Conservation (phyloP, 2,888 invertebrate species). For the Hirtodrosophila confusa region DNA sequence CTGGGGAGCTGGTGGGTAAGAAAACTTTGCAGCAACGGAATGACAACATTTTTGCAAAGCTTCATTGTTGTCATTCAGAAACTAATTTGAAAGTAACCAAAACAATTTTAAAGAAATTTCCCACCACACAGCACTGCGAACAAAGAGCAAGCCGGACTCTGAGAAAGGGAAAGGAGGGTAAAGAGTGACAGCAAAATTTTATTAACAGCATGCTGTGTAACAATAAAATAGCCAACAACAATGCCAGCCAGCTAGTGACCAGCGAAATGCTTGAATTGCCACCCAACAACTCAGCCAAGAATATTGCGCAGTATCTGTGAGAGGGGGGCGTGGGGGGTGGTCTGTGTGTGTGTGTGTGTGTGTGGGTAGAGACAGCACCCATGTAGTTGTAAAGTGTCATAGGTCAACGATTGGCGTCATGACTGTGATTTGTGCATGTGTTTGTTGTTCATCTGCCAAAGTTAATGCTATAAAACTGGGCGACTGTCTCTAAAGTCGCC, state of each 20-base stretch:
- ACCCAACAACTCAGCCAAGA: constrained; percentile 48
- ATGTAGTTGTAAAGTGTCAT: constrained; percentile 56
- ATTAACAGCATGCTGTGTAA: constrained; percentile 76
- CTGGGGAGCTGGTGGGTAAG: constrained; percentile 19
- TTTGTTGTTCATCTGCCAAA: constrained; percentile 18
- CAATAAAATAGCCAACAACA: constrained; percentile 61
- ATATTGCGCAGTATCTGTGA: constrained; percentile 27
- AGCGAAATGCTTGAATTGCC: constrained; percentile 47
- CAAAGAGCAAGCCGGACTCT: constrained; percentile 24
- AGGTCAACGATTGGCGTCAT: constrained; percentile 69
- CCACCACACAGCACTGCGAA: constrained; percentile 64
- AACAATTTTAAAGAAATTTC: constrained; percentile 81
- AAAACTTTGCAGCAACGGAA: constrained; percentile 78
- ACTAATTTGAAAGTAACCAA: constrained; percentile 82
- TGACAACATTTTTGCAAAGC: constrained; percentile 81
- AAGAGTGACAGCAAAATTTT: constrained; percentile 72
- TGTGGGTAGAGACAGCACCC: constrained; percentile 12
- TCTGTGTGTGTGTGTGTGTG: neutral
- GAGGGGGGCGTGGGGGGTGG: neutral
- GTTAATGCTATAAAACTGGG: constrained; percentile 58
- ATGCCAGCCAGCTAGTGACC: constrained; percentile 37
- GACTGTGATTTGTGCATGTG: constrained; percentile 66
- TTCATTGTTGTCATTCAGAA: constrained; percentile 79
- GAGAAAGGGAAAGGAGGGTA: neutral
- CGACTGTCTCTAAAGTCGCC: constrained; percentile 27